Evolutionary conservation across 2,113 vertebrate genomes (phyloP).

Genomic region (Rhea americana): DNA sequence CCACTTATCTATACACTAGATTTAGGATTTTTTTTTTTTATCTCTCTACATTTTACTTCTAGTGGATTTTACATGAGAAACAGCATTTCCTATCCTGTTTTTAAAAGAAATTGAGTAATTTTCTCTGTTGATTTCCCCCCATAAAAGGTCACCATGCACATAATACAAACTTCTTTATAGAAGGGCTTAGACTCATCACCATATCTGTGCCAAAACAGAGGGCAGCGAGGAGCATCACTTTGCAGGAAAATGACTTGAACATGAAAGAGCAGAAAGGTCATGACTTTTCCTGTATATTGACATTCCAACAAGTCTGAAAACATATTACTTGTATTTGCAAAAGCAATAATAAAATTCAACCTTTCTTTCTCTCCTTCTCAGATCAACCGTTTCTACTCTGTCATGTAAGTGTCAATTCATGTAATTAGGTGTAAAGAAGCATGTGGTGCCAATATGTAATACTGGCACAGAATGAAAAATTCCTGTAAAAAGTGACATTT

Average conservation of each 20-base stretch:
- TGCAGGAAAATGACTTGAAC: background rate
- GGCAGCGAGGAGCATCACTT: background rate
- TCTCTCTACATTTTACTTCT: background rate
- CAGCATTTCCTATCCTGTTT: background rate
- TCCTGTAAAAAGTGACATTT: conserved; percentile 21
- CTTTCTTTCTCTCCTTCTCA: background rate
- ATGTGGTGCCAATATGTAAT: conserved; percentile 19
- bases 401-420: conserved; percentile 17
- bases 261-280: background rate
- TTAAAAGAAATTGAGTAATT: background rate
- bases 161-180: background rate
- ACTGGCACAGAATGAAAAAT: conserved; percentile 12
- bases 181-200: background rate
- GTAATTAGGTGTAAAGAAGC: conserved; percentile 57
- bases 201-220: background rate
- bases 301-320: background rate
- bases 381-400: conserved; percentile 14
- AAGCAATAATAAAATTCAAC: background rate
- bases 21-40: background rate
- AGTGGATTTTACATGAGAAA: background rate
- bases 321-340: background rate
- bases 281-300: background rate
- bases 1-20: background rate
- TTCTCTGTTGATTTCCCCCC: background rate
- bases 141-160: background rate